Conservation (phyloP, 2,797 vertebrate species). For the Molothrus ater region DNA sequence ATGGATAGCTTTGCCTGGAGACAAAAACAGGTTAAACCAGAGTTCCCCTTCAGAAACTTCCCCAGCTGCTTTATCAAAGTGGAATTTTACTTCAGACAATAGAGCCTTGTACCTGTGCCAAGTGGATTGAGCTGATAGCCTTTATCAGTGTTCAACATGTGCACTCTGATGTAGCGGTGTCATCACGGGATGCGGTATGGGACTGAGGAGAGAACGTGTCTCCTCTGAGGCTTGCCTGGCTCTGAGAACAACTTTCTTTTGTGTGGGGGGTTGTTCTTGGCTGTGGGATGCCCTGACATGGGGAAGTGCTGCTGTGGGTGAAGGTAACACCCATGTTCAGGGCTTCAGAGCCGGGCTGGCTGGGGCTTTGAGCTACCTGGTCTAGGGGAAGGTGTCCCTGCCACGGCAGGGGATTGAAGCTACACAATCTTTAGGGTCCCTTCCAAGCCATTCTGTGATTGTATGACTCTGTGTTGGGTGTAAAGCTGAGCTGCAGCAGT, state of each 20-base stretch:
- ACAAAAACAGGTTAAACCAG: not conserved
- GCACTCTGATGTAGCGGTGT: not conserved
- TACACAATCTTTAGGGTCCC: rapidly evolving
- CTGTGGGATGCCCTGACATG: not conserved
- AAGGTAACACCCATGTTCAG: rapidly evolving
- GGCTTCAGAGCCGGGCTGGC: not conserved
- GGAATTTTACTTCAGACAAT: conserved; percentile 29
- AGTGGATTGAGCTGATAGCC: conserved; percentile 4
- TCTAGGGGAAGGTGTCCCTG: not conserved
- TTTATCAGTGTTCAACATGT: conserved; percentile 12
- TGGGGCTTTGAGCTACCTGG: not conserved
- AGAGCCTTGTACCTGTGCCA: not conserved
- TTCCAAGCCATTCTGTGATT: not conserved
- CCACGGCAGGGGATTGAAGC: rapidly evolving
- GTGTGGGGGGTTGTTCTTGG: not conserved
- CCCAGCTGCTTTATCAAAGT: conserved; percentile 29
- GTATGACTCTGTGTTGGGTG: not conserved
- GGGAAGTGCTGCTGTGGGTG: not conserved
- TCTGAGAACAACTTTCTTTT: not conserved
- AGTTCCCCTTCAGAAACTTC: conserved; percentile 24
- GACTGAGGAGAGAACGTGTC: not conserved
- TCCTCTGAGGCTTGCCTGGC: not conserved
- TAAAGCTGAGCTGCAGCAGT: not conserved
- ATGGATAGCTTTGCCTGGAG: conserved; percentile 14
- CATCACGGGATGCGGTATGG: not conserved